Percentiles rank a stretch among this genome's conserved stretches.
phyloP scores from a whole-genome alignment of 1,140 invertebrate species.

The Macrobrachium rosenbergii region DNA sequence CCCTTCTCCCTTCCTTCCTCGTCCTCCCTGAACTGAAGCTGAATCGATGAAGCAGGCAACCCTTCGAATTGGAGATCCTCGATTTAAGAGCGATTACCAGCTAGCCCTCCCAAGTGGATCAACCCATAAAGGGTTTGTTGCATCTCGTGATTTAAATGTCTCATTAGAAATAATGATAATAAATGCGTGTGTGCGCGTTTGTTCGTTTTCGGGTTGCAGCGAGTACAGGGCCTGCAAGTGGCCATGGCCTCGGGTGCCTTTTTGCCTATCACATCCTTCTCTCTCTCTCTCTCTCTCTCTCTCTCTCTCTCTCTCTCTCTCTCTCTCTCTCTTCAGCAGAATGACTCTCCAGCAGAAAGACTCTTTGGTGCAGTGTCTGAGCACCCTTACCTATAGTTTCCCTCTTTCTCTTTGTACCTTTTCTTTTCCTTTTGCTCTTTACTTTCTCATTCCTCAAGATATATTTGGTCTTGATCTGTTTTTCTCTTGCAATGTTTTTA shows the following conservation, averaged over 20 bases:
- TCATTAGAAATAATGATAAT: too few species aligned
- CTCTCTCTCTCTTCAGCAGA: constrained; percentile 1
- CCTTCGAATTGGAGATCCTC: too few species aligned
- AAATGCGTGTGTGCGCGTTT: too few species aligned
- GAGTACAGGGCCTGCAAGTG: background rate
- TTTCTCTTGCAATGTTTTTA: background rate
- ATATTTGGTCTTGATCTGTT: background rate
- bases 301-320: constrained; percentile 21
- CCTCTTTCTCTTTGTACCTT: background rate
- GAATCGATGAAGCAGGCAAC: too few species aligned
- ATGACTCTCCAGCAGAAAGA: constrained; percentile 10
- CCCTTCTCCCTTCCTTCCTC: background rate
- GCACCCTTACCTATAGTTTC: too few species aligned
- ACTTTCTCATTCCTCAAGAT: background rate
- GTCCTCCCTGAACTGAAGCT: background rate
- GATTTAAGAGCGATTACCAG: too few species aligned
- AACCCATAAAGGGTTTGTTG: too few species aligned
- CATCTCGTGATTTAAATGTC: too few species aligned
- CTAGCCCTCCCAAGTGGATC: too few species aligned
- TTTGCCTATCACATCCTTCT: background rate
- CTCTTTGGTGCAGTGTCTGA: background rate
- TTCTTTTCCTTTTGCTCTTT: background rate
- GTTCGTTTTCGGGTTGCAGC: too few species aligned
- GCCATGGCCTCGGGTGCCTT: background rate
- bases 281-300: constrained; percentile 20